phyloP scores from a whole-genome alignment of 2,113 vertebrate species.

The Prunella fulvescens region DNA sequence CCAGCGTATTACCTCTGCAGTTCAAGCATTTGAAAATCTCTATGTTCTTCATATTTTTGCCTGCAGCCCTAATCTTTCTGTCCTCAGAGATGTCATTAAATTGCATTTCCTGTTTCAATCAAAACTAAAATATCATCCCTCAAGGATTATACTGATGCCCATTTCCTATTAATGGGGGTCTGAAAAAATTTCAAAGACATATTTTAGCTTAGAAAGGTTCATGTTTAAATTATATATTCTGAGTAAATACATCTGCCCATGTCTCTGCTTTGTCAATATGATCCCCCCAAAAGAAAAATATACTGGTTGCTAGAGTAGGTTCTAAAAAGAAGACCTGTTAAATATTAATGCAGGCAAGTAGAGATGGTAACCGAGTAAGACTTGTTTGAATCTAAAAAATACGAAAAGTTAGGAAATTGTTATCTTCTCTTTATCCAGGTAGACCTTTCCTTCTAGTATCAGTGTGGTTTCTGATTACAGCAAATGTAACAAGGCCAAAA shows the following conservation, averaged over 20 bases:
- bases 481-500: not conserved
- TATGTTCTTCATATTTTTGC: not conserved
- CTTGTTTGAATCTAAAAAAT: not conserved
- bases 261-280: not conserved
- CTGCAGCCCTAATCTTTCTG: not conserved
- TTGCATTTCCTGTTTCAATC: not conserved
- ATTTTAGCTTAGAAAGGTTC: not conserved
- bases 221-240: not conserved
- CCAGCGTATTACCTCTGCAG: not conserved
- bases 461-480: not conserved
- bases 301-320: not conserved
- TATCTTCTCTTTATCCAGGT: not conserved
- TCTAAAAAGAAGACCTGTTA: not conserved
- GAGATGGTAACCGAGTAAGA: not conserved
- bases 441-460: not conserved
- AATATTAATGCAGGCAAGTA: not conserved
- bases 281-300: not conserved
- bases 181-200: not conserved
- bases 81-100: not conserved
- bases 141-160: not conserved
- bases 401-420: not conserved
- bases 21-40: not conserved
- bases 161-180: not conserved
- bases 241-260: not conserved
- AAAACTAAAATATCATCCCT: conserved; percentile 11